Percentiles rank a stretch among this genome's conserved stretches.
Conservation (phyloP, 2,888 invertebrate species). For the Electrophaes corylata region DNA sequence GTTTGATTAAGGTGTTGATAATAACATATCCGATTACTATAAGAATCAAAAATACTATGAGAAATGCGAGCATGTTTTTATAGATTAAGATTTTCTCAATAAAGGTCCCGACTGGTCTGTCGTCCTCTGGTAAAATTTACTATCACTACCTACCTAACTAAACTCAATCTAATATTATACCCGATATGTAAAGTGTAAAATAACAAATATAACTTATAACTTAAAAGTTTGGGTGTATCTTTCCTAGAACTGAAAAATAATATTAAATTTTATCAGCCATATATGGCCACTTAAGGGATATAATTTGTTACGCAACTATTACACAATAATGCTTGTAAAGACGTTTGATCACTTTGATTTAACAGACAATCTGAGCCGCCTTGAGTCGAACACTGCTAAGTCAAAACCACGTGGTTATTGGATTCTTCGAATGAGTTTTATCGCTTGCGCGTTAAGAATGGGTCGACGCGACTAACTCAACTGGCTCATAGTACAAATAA, state of each 20-base stretch:
- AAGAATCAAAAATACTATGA: constrained; percentile 29
- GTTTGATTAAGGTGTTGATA: constrained; percentile 38
- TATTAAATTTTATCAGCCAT: no score
- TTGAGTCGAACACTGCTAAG: not conserved
- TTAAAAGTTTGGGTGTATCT: no score
- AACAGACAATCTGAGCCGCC: constrained; percentile 8
- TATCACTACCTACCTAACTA: not conserved
- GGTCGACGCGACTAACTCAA: constrained; percentile 24
- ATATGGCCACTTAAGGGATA: not conserved
- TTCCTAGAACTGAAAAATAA: no score
- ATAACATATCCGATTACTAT: constrained; percentile 29
- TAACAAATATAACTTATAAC: no score
- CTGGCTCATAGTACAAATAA: constrained; percentile 31
- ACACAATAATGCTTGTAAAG: not conserved
- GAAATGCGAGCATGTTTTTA: constrained; percentile 29
- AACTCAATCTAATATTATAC: no score
- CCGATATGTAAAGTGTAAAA: no score
- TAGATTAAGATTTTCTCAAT: not conserved
- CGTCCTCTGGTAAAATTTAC: not conserved
- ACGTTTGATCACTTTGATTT: not conserved
- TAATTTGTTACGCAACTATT: constrained; percentile 1
- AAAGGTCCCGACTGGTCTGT: not conserved
- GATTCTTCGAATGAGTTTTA: constrained; percentile 9
- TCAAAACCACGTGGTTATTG: constrained; percentile 16
- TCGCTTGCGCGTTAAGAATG: constrained; percentile 16